phyloP scores from a whole-genome alignment of 1,140 invertebrate genomes.

The Thaumetopoea pityocampa region DNA sequence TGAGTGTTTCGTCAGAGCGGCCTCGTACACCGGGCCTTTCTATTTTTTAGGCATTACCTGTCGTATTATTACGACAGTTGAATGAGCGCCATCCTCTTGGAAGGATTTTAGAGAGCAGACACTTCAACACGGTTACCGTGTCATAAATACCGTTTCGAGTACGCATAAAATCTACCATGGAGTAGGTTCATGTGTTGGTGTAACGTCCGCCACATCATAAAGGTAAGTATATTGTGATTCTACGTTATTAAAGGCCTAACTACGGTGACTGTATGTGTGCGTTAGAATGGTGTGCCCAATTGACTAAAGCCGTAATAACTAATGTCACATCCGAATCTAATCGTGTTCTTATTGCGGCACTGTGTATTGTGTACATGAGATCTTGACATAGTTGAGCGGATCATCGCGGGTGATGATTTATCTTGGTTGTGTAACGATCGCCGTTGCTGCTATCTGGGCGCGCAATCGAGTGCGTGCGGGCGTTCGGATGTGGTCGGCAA shows the following conservation, averaged over 20 bases:
- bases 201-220: no score
- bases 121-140: conserved; percentile 31
- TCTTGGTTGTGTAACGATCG: conserved; percentile 63
- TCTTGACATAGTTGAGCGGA: conserved; percentile 66
- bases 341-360: conserved; percentile 28
- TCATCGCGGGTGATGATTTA: conserved; percentile 65
- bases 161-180: no score
- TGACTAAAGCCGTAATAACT: no score
- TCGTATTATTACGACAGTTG: conserved; percentile 70
- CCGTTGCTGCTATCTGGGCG: conserved; percentile 48
- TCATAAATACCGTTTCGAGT: conserved; percentile 34
- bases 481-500: conserved; percentile 48
- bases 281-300: no score
- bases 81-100: conserved; percentile 58
- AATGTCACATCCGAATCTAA: conserved; percentile 21
- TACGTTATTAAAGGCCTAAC: no score
- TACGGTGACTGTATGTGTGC: no score
- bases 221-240: no score
- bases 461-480: conserved; percentile 47
- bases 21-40: conserved; percentile 74
- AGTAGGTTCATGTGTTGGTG: no score
- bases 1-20: conserved; percentile 70
- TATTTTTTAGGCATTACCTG: conserved; percentile 75
- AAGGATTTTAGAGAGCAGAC: conserved; percentile 49
- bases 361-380: conserved; percentile 40